Conservation (phyloP, 2,888 invertebrate species). For the Melieria picta region DNA sequence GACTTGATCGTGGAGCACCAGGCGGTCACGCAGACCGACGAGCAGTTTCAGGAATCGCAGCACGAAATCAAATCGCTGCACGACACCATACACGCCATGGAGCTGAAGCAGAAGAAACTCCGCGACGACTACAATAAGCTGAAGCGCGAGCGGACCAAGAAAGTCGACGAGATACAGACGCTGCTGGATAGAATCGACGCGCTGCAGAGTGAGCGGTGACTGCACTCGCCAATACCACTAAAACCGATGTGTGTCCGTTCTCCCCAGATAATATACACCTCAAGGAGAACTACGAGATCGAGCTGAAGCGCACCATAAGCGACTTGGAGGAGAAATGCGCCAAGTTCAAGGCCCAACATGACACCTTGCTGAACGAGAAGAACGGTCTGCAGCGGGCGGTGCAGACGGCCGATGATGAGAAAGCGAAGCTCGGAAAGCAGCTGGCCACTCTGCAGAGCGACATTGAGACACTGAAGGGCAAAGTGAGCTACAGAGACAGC, state of each 20-base stretch:
- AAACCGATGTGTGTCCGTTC: background rate
- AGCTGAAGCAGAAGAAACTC: constrained; percentile 56
- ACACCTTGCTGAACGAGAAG: constrained; percentile 78
- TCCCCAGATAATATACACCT: constrained; percentile 59
- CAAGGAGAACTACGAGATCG: constrained; percentile 61
- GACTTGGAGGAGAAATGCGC: constrained; percentile 58
- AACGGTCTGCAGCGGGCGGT: constrained; percentile 81
- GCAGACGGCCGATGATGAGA: constrained; percentile 74
- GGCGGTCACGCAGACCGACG: constrained; percentile 47
- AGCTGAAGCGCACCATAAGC: constrained; percentile 60
- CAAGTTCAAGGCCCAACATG: constrained; percentile 73
- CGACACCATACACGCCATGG: constrained; percentile 55
- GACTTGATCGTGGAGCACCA: constrained; percentile 57
- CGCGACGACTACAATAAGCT: constrained; percentile 54
- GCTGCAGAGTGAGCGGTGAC: constrained; percentile 52
- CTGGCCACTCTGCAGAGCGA: constrained; percentile 70
- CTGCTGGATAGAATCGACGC: constrained; percentile 60
- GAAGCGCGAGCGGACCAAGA: constrained; percentile 59
- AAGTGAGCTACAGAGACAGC: constrained; percentile 79
- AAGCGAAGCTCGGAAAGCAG: constrained; percentile 77
- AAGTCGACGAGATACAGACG: constrained; percentile 61
- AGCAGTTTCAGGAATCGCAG: constrained; percentile 56
- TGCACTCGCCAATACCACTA: background rate
- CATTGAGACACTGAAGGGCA: constrained; percentile 70
- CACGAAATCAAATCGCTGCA: constrained; percentile 61